These are phyloP conservation scores for Dasyprocta punctata DNA, from an alignment of 2,113 vertebrate genomes.

Conservation along the genomic window DNA sequence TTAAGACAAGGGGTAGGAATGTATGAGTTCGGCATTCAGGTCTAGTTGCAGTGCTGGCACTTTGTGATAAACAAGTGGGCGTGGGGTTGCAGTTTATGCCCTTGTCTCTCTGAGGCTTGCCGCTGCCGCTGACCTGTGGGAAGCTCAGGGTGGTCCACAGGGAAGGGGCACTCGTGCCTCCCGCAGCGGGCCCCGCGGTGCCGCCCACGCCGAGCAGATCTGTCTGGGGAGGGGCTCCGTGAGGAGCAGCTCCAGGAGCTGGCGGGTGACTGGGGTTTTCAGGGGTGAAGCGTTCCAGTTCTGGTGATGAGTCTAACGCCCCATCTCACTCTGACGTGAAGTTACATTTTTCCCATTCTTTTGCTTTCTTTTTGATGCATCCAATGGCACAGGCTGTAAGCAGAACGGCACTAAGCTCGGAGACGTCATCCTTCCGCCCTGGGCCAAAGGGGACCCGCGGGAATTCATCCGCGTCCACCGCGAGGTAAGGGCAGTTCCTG, in stretches of 20 bases:
- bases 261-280: neutral
- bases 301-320: neutral
- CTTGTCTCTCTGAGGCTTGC: neutral
- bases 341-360: neutral
- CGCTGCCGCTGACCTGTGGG: neutral
- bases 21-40: neutral
- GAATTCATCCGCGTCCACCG: slow-evolving; percentile 99
- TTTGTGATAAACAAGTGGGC: neutral
- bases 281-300: neutral
- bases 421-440: slow-evolving; percentile 96
- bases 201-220: neutral
- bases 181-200: neutral
- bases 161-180: neutral
- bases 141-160: neutral
- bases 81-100: neutral
- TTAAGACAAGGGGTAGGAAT: neutral
- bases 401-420: slow-evolving; percentile 97
- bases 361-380: neutral
- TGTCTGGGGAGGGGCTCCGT: no score
- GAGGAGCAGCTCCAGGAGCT: neutral
- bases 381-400: slow-evolving; percentile 90
- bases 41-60: neutral
- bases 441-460: slow-evolving; percentile 98
- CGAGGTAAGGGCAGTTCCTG: slow-evolving; percentile 87
- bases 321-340: neutral